Evolutionary conservation across 2,888 invertebrate species (phyloP).

Genomic region (Eupithecia pulchellata): DNA sequence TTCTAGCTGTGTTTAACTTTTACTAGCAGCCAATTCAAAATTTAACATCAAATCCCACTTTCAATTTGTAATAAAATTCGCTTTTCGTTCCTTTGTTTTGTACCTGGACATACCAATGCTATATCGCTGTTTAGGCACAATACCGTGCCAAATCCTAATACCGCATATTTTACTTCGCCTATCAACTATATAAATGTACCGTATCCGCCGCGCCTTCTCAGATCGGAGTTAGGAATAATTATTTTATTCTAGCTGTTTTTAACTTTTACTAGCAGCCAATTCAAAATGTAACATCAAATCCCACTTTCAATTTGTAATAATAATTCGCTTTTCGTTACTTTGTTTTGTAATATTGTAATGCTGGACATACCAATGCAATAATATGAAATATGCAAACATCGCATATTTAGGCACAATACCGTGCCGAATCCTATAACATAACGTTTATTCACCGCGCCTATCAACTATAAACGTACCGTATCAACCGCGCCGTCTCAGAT

Average conservation of each 20-base stretch:
- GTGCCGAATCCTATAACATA: background rate
- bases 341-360: background rate
- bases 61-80: background rate
- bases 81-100: background rate
- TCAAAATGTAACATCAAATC: slow-evolving; percentile 3
- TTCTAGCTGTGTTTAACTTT: slow-evolving; percentile 4
- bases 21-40: background rate
- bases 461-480: background rate
- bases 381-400: too few species aligned
- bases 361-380: background rate
- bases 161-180: background rate
- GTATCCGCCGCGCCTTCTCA: too few species aligned
- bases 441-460: background rate
- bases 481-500: too few species aligned
- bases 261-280: background rate
- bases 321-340: background rate
- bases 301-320: background rate
- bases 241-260: slow-evolving; percentile 11
- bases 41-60: background rate
- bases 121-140: background rate
- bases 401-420: background rate
- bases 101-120: background rate
- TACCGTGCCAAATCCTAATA: background rate
- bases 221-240: too few species aligned
- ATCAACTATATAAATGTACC: background rate